Evolutionary conservation across 1,140 invertebrate genomes (phyloP).

Genomic region (Drosophila lini): DNA sequence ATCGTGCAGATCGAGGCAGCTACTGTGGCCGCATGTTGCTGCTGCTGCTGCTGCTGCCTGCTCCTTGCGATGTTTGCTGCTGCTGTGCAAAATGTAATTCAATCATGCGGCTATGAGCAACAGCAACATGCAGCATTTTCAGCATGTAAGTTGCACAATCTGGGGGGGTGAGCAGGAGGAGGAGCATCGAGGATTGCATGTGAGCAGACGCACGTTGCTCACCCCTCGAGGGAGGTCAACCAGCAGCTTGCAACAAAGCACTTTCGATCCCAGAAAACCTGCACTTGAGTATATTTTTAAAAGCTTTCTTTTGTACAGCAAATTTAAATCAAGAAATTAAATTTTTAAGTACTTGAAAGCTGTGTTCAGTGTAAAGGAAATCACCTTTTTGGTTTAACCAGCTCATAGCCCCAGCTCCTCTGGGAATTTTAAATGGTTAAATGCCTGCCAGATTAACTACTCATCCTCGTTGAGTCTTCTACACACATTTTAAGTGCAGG

Average conservation of each 20-base stretch:
- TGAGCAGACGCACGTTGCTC: slow-evolving; percentile 76
- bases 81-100: slow-evolving; percentile 79
- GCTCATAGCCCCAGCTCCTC: slow-evolving; percentile 1
- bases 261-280: slow-evolving; percentile 8
- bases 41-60: slow-evolving; percentile 29
- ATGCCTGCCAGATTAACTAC: slow-evolving; percentile 43
- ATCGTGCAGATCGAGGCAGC: slow-evolving; percentile 63
- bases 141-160: slow-evolving; percentile 65
- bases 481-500: slow-evolving; percentile 26
- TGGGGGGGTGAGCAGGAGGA: background rate
- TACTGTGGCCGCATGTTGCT: slow-evolving; percentile 52
- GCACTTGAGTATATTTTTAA: slow-evolving; percentile 4
- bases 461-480: slow-evolving; percentile 26
- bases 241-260: slow-evolving; percentile 41
- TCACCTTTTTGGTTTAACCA: slow-evolving; percentile 16
- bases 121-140: slow-evolving; percentile 49
- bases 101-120: slow-evolving; percentile 69
- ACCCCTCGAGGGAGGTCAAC: slow-evolving; percentile 73
- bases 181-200: slow-evolving; percentile 24
- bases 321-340: background rate
- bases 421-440: slow-evolving; percentile 41
- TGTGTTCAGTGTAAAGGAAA: slow-evolving; percentile 11
- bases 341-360: background rate
- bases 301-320: background rate
- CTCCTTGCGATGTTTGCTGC: slow-evolving; percentile 39